These are phyloP conservation scores for Nesometra sesokonis DNA, from an alignment of 35 echinoderm and acorn worm genomes.

Conservation along the genomic window DNA sequence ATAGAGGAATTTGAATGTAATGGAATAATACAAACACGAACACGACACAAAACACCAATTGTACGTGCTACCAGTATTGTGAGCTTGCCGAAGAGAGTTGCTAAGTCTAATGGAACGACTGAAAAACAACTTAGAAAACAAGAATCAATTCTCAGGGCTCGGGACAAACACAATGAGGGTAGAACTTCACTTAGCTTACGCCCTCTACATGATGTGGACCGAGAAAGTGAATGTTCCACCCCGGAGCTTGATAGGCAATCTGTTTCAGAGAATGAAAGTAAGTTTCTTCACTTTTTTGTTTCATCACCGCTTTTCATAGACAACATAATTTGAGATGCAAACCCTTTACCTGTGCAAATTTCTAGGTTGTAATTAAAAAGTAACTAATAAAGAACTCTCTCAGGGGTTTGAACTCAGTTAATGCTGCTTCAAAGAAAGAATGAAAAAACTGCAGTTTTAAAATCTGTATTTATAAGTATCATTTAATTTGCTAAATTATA, in stretches of 20 bases:
- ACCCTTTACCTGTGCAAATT: too few species aligned
- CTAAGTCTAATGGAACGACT: not conserved
- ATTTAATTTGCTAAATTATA: too few species aligned
- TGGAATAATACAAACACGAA: slow-evolving; percentile 81
- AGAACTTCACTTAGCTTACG: slow-evolving; percentile 3
- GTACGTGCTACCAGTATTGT: slow-evolving; percentile 80
- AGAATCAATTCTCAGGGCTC: slow-evolving; percentile 17
- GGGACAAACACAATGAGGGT: slow-evolving; percentile 14
- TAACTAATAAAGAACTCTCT: too few species aligned
- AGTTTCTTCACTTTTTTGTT: too few species aligned
- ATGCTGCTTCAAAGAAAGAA: too few species aligned
- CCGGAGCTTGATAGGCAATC: slow-evolving; percentile 44
- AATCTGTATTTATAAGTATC: too few species aligned
- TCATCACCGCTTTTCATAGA: too few species aligned
- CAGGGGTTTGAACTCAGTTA: not conserved
- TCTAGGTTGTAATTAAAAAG: too few species aligned
- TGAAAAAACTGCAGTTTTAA: too few species aligned
- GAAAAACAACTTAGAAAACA: not conserved
- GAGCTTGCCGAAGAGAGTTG: slow-evolving; percentile 55
- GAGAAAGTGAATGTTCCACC: slow-evolving; percentile 83
- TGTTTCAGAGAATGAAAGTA: slow-evolving; percentile 40
- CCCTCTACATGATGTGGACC: slow-evolving; percentile 28
- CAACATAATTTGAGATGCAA: too few species aligned
- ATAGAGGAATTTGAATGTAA: slow-evolving; percentile 83
- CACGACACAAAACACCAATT: slow-evolving; percentile 66